Evolutionary conservation across 2,797 vertebrate genomes (phyloP).

Genomic region (Gouania willdenowi): DNA sequence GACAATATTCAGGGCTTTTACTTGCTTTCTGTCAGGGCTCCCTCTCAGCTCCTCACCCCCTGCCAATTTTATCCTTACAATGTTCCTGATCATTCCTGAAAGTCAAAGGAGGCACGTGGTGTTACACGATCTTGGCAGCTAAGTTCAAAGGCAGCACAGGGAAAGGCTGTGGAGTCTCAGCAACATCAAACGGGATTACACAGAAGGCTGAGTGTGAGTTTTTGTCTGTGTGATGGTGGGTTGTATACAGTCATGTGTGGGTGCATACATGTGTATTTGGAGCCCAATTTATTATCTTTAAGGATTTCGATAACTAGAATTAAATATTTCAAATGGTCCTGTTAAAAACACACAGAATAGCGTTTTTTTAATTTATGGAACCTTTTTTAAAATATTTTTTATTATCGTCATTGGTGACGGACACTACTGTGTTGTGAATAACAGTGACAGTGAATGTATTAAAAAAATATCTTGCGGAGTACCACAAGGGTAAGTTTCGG

Average conservation of each 20-base stretch:
- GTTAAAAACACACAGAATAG: too few relatives aligned
- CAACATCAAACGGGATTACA: slow-evolving; percentile 59
- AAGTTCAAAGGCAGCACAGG: slow-evolving; percentile 66
- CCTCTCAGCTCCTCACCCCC: slow-evolving; percentile 42
- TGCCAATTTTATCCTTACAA: slow-evolving; percentile 67
- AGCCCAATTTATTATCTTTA: neutral
- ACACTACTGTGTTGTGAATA: too few relatives aligned
- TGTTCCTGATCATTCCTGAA: slow-evolving; percentile 67
- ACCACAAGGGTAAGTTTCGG: too few relatives aligned
- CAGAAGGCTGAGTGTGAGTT: slow-evolving; percentile 33
- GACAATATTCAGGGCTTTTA: slow-evolving; percentile 59
- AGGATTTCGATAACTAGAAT: too few relatives aligned
- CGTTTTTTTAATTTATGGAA: too few relatives aligned
- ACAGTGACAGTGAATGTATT: too few relatives aligned
- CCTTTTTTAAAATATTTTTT: too few relatives aligned
- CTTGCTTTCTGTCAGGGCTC: slow-evolving; percentile 45
- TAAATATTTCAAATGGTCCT: too few relatives aligned
- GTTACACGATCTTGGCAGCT: slow-evolving; percentile 66
- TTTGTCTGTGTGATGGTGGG: slow-evolving; percentile 16
- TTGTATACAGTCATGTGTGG: slow-evolving; percentile 11
- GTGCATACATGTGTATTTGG: neutral
- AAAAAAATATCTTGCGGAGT: too few relatives aligned
- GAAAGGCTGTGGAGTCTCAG: slow-evolving; percentile 46
- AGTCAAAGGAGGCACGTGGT: slow-evolving; percentile 45
- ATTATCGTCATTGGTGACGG: too few relatives aligned